These are phyloP conservation scores for Phrynocephalus forsythii DNA, from an alignment of 2,797 vertebrate genomes.

Conservation along the genomic window DNA sequence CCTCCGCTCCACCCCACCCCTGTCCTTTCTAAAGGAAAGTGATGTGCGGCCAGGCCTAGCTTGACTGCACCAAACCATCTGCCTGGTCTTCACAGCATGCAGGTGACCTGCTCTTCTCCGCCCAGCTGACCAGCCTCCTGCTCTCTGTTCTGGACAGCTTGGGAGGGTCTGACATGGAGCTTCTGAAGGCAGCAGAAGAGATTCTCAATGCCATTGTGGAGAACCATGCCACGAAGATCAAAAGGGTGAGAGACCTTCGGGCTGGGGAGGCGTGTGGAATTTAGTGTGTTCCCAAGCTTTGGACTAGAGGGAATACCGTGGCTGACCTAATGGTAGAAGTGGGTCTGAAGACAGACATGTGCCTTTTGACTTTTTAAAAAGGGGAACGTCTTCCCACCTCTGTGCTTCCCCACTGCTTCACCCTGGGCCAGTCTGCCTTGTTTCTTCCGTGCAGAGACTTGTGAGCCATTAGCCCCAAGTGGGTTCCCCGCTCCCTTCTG, in stretches of 20 bases:
- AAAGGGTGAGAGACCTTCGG: constrained; percentile 8
- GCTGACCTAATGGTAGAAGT: no score
- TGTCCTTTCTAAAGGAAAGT: background rate
- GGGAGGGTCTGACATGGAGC: background rate
- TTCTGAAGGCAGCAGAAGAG: constrained; percentile 16
- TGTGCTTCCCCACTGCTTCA: background rate
- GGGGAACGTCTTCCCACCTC: background rate
- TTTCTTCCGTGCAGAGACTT: background rate
- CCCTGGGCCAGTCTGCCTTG: background rate
- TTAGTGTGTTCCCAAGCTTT: no score
- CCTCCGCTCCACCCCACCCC: background rate
- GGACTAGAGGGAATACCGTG: no score
- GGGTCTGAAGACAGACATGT: no score
- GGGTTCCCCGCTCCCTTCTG: no score
- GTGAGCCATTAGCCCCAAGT: no score
- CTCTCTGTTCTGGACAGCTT: constrained; percentile 11
- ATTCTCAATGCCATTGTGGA: constrained; percentile 15
- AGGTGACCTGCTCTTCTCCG: constrained; percentile 3
- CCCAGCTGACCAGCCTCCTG: constrained; percentile 28
- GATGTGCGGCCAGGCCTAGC: no score
- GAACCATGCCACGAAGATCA: constrained; percentile 15
- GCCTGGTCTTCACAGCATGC: background rate
- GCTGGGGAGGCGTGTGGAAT: no score
- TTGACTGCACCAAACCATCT: background rate
- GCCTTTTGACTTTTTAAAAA: no score